A percentile compares a stretch with the other conserved stretches of the same genome.
Evolutionary conservation across 2,888 invertebrate species (phyloP).

Genomic region (Apomyelois bistriatella): DNA sequence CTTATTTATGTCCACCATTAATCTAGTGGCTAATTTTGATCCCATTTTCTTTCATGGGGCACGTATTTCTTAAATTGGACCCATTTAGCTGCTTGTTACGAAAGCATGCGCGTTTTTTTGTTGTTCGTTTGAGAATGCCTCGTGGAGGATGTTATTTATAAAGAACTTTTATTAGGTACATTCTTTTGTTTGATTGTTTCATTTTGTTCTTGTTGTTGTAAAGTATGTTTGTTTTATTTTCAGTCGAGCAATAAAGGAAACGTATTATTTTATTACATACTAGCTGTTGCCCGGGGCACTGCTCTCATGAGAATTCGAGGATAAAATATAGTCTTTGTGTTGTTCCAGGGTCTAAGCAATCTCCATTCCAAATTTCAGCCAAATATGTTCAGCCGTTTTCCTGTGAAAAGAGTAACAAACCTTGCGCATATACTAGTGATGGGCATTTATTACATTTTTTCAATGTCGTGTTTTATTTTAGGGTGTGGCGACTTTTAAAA

Average conservation of each 20-base stretch:
- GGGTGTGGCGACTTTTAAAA: too few species aligned
- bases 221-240: background rate
- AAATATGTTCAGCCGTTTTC: too few species aligned
- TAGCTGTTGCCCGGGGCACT: too few species aligned
- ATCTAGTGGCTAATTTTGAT: constrained; percentile 5
- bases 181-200: constrained; percentile 3
- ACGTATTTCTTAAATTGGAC: constrained; percentile 16
- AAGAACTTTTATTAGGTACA: background rate
- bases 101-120: constrained; percentile 10
- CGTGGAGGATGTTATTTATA: constrained; percentile 2
- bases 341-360: too few species aligned
- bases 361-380: too few species aligned
- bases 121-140: background rate
- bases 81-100: constrained; percentile 16
- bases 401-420: too few species aligned
- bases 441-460: too few species aligned
- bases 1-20: constrained; percentile 7
- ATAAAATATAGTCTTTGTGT: too few species aligned
- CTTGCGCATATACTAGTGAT: too few species aligned
- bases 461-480: too few species aligned
- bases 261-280: background rate
- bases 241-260: background rate
- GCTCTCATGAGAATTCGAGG: too few species aligned
- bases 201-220: background rate
- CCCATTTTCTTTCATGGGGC: constrained; percentile 14